Conservation (phyloP, 1,140 invertebrate genomes). For the Microplitis mediator region DNA sequence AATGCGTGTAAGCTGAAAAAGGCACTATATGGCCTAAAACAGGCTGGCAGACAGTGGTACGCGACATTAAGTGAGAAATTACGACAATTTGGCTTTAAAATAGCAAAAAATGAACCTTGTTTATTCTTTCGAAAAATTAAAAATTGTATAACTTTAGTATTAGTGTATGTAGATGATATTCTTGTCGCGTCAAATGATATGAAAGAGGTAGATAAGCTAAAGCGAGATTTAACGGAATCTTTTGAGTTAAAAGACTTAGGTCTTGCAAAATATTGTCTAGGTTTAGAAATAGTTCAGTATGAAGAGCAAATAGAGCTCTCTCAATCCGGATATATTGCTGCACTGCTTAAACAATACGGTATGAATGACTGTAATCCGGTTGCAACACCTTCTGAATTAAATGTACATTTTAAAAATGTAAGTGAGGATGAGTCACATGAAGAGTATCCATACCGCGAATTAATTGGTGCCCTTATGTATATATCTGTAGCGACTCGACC, state of each 20-base stretch:
- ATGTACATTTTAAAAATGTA: slow-evolving; percentile 19
- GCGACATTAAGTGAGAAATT: slow-evolving; percentile 26
- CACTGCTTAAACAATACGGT: slow-evolving; percentile 23
- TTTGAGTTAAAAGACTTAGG: slow-evolving; percentile 30
- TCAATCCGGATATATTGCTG: slow-evolving; percentile 25
- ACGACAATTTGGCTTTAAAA: slow-evolving; percentile 11
- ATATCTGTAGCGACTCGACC: neutral
- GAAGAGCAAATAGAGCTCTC: slow-evolving; percentile 13
- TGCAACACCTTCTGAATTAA: slow-evolving; percentile 22
- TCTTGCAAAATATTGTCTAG: slow-evolving; percentile 21
- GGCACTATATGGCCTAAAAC: slow-evolving; percentile 44
- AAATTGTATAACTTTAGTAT: slow-evolving; percentile 21
- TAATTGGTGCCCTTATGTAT: slow-evolving; percentile 18
- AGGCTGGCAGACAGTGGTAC: slow-evolving; percentile 42
- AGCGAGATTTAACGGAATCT: slow-evolving; percentile 84
- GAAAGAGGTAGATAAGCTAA: slow-evolving; percentile 88
- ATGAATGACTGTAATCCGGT: slow-evolving; percentile 31
- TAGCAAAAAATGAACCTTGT: slow-evolving; percentile 29
- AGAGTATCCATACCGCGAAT: slow-evolving; percentile 26
- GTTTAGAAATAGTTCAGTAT: slow-evolving; percentile 24
- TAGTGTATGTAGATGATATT: slow-evolving; percentile 41
- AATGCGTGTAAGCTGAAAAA: slow-evolving; percentile 37
- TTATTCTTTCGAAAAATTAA: slow-evolving; percentile 28
- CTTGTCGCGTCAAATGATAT: slow-evolving; percentile 27
- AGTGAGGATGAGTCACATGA: slow-evolving; percentile 24